These are phyloP conservation scores for Lysandra coridon DNA, from an alignment of 2,888 invertebrate genomes.

Conservation along the genomic window DNA sequence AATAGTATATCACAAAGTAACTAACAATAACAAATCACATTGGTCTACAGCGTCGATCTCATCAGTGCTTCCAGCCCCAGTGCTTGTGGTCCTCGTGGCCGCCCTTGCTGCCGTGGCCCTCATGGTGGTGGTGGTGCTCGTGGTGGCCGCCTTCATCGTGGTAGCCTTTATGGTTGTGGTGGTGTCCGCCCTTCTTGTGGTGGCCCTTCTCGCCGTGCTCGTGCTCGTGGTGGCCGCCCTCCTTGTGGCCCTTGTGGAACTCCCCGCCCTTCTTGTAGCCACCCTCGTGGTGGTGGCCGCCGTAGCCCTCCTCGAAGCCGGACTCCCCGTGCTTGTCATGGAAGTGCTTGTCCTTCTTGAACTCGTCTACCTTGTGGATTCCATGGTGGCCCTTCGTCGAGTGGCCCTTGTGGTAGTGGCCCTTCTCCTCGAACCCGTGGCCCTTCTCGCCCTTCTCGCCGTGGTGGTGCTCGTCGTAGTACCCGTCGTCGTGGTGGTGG, in stretches of 20 bases:
- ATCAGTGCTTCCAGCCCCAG: slow-evolving; percentile 83
- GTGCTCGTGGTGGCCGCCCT: slow-evolving; percentile 87
- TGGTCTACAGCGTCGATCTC: slow-evolving; percentile 25
- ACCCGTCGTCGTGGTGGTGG: slow-evolving; percentile 84
- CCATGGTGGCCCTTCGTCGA: slow-evolving; percentile 92
- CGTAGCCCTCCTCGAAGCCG: slow-evolving; percentile 90
- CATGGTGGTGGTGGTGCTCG: slow-evolving; percentile 85
- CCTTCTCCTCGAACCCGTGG: slow-evolving; percentile 76
- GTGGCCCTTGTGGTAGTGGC: slow-evolving; percentile 90
- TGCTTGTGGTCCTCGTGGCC: slow-evolving; percentile 88
- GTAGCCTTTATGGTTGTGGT: slow-evolving; percentile 88
- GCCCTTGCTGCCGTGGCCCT: slow-evolving; percentile 87
- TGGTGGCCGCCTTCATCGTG: slow-evolving; percentile 87
- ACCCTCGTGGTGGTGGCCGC: slow-evolving; percentile 87
- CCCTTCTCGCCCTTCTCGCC: slow-evolving; percentile 85
- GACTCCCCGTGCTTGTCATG: slow-evolving; percentile 91
- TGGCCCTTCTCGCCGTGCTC: slow-evolving; percentile 89
- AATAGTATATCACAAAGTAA: slow-evolving; percentile 43
- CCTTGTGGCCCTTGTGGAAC: slow-evolving; percentile 89
- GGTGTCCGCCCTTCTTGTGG: slow-evolving; percentile 88
- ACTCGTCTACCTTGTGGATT: slow-evolving; percentile 91
- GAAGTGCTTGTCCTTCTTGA: slow-evolving; percentile 92
- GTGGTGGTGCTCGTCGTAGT: slow-evolving; percentile 82
- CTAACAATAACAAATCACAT: slow-evolving; percentile 42
- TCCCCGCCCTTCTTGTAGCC: slow-evolving; percentile 89